Evolutionary conservation across 1,140 invertebrate genomes (phyloP), one percentile per base, ranked within the genome.

Genomic region (Doryteuthis pealeii): DNA sequence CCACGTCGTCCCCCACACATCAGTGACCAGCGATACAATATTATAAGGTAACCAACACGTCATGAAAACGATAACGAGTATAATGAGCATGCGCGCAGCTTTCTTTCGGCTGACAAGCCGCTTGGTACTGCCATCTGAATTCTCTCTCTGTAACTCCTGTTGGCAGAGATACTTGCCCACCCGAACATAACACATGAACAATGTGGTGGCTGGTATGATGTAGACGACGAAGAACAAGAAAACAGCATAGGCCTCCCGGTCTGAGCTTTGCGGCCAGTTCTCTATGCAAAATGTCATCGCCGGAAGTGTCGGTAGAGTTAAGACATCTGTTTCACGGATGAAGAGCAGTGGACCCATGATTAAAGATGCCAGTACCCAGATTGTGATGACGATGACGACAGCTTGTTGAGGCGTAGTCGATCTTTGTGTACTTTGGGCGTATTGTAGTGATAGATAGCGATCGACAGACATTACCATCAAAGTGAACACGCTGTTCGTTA

Each of bases 11-110:
- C 88, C 85, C 14, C 88, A 88, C 1, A 92, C 85, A 80, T 93
- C 93, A 2, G 92, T 80, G 8, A 92, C 79, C 14, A 93, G 87
- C 70, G 90, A 91, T 2, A 92, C 86, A 1, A 93, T 90, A 82
- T 93, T 93, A 86, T 94, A 93, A 2, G 96, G 96, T 81, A 93
- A 92, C 96, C 96, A 98, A 88, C 95, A 97, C 66, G 95, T 90
- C n/a, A 96, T 95, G 87, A 97, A 98, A 26, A 96, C 94, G 31
- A 95, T 91, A 0, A 97, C 94, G 14, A 98, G 94, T 22, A 96
- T 92, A 45, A 97, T 91, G 18, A 98, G 94, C 91, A 98, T 93
- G 73, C 95, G 90, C 1, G 95, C 97, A 2, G 96, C 96, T 72
- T 95, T 91, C 87, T 93, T 93, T 85, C 95, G 94, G 54, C 94